Conservation (phyloP, 2,888 invertebrate species). For the Aphodius sticticus region DNA sequence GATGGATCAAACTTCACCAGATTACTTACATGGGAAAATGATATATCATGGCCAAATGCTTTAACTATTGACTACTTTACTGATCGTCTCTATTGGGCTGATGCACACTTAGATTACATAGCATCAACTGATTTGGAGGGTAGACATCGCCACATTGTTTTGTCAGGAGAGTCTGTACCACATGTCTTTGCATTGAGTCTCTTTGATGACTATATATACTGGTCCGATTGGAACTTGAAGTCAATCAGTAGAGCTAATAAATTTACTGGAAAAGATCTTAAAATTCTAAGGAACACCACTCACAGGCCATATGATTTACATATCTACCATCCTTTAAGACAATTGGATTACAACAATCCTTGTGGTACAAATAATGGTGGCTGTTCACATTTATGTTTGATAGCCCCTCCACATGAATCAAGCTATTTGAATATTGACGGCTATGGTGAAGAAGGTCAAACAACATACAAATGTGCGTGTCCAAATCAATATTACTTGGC, state of each 20-base stretch:
- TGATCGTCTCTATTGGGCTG: constrained; percentile 95
- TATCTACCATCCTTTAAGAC: constrained; percentile 88
- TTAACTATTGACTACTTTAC: constrained; percentile 96
- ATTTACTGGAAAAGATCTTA: constrained; percentile 81
- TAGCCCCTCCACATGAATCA: constrained; percentile 82
- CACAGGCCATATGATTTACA: constrained; percentile 96
- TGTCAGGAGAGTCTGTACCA: constrained; percentile 84
- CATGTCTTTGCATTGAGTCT: constrained; percentile 95
- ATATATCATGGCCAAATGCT: constrained; percentile 99
- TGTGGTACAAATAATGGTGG: constrained; percentile 93
- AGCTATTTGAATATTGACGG: constrained; percentile 80
- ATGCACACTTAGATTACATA: constrained; percentile 97
- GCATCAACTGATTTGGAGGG: constrained; percentile 95
- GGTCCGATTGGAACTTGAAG: constrained; percentile 99
- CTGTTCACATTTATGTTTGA: constrained; percentile 94
- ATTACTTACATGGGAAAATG: constrained; percentile 90
- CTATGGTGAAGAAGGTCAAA: constrained; percentile 81
- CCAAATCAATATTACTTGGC: constrained; percentile 92
- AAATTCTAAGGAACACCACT: constrained; percentile 85
- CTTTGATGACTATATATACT: constrained; percentile 93
- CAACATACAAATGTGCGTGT: constrained; percentile 87
- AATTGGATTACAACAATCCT: constrained; percentile 86
- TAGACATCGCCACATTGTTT: constrained; percentile 80
- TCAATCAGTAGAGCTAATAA: constrained; percentile 92
- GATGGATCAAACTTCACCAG: constrained; percentile 91